Evolutionary conservation across 2,113 vertebrate species (phyloP).

Genomic region (Saccopteryx leptura): DNA sequence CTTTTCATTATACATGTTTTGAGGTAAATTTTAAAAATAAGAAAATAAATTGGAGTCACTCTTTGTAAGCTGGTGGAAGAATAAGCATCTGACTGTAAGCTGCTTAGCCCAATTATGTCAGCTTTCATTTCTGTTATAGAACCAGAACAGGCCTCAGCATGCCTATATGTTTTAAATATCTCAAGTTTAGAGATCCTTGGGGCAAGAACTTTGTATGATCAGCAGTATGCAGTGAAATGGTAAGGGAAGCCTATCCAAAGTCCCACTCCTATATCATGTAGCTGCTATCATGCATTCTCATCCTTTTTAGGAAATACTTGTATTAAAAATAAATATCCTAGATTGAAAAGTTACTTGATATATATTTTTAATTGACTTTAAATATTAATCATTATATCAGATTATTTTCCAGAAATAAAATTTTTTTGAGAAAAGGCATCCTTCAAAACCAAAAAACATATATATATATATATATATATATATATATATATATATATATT

Average conservation of each 20-base stretch:
- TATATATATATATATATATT: neutral
- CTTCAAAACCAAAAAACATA: neutral
- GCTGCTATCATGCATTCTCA: neutral
- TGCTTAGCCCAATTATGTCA: neutral
- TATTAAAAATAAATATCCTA: neutral
- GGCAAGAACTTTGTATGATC: neutral
- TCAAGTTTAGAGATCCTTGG: neutral
- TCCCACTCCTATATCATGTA: neutral
- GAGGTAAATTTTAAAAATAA: conserved; percentile 4
- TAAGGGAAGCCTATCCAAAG: neutral
- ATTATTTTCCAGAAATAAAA: neutral
- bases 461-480: neutral
- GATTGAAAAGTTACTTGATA: neutral
- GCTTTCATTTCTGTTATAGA: neutral
- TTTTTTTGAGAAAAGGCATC: neutral
- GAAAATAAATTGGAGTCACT: neutral
- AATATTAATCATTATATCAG: neutral
- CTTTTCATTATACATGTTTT: neutral
- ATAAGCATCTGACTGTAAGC: neutral
- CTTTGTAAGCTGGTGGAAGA: neutral
- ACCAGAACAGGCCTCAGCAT: neutral
- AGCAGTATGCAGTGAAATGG: neutral
- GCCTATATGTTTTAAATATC: neutral
- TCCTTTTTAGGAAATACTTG: neutral
- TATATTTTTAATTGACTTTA: neutral